Conservation (phyloP, 2,888 invertebrate genomes). For the Sinhomidia bicolor region DNA sequence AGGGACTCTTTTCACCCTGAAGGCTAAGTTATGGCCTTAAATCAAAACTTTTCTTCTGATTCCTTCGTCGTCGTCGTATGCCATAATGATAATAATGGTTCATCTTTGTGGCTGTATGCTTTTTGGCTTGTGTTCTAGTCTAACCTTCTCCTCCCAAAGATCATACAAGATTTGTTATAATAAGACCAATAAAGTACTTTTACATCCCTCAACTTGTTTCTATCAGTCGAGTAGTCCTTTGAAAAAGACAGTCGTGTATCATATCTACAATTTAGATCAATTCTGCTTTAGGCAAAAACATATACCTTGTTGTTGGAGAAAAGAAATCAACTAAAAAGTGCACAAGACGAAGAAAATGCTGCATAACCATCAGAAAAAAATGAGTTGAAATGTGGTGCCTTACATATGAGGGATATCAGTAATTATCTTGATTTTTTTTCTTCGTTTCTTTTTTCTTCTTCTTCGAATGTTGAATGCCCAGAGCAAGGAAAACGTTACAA, state of each 20-base stretch:
- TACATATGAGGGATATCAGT: constrained; percentile 45
- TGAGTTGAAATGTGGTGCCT: too few relatives aligned
- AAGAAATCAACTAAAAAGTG: constrained; percentile 32
- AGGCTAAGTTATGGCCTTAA: constrained; percentile 57
- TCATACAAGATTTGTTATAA: constrained; percentile 66
- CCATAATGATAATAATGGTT: constrained; percentile 38
- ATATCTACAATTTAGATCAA: constrained; percentile 57
- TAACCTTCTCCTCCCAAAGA: constrained; percentile 72
- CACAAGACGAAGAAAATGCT: not conserved
- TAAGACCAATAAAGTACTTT: constrained; percentile 68
- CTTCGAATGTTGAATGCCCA: constrained; percentile 41
- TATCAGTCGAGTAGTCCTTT: not conserved
- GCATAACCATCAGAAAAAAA: not conserved
- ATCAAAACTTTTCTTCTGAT: constrained; percentile 54
- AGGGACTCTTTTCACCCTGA: constrained; percentile 51
- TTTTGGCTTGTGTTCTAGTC: constrained; percentile 63
- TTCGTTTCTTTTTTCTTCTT: too few relatives aligned
- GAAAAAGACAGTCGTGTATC: constrained; percentile 28
- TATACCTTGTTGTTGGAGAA: not conserved
- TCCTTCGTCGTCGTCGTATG: constrained; percentile 41
- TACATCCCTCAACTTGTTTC: constrained; percentile 38
- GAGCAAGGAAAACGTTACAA: constrained; percentile 1
- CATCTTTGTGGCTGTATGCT: not conserved
- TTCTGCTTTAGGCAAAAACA: constrained; percentile 56
- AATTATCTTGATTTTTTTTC: constrained; percentile 39